Percentiles rank a stretch among this genome's conserved stretches.
These are phyloP conservation scores for Theropithecus gelada DNA, from an alignment of 2,113 vertebrate species.

Conservation along the genomic window DNA sequence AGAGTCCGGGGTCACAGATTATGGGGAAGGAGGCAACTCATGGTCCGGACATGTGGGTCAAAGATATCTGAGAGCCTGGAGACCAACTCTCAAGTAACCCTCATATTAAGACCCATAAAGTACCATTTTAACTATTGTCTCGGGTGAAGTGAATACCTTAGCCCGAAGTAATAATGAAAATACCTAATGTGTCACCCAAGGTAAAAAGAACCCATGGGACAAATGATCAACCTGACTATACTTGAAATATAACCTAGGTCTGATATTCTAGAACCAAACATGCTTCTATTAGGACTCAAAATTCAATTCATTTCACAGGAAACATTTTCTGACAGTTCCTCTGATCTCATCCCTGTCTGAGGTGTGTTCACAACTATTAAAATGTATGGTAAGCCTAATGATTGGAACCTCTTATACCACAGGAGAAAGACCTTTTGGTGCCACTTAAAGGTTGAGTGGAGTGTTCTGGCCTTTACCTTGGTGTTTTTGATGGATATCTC, in stretches of 20 bases:
- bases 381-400: not conserved
- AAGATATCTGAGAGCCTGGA: constrained; percentile 13
- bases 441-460: constrained; percentile 1
- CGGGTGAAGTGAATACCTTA: not conserved
- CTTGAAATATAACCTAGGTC: not conserved
- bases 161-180: constrained; percentile 20
- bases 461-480: constrained; percentile 34
- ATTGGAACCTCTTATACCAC: not conserved
- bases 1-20: not conserved
- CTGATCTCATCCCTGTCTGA: not conserved
- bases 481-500: not conserved
- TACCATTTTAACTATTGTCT: not conserved
- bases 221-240: not conserved
- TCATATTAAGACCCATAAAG: not conserved
- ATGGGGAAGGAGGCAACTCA: not conserved
- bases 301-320: not conserved
- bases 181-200: not conserved
- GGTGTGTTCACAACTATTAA: not conserved
- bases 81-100: not conserved
- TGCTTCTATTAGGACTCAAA: not conserved
- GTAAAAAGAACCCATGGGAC: not conserved
- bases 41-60: not conserved
- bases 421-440: not conserved
- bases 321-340: not conserved
- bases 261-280: not conserved